These are phyloP conservation scores for Parasteatoda lunata DNA, from an alignment of 2,888 invertebrate species.

Conservation along the genomic window DNA sequence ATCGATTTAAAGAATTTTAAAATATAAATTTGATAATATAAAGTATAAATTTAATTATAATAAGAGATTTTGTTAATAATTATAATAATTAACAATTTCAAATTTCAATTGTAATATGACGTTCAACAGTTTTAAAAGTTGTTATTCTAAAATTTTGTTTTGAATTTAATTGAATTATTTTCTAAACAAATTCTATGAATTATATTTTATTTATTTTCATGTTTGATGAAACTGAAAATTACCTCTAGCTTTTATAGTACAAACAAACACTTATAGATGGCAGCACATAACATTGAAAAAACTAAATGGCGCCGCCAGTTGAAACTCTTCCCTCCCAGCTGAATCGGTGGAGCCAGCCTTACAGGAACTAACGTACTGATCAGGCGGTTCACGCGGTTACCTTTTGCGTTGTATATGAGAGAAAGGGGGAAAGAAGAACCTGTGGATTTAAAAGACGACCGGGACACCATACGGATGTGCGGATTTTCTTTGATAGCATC, in stretches of 20 bases:
- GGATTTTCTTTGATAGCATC: not conserved
- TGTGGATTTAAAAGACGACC: slow-evolving; percentile 60
- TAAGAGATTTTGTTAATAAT: too few species aligned
- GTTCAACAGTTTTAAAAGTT: too few species aligned
- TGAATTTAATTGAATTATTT: too few species aligned
- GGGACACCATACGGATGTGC: slow-evolving; percentile 54
- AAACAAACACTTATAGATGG: slow-evolving; percentile 34
- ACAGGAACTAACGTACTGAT: slow-evolving; percentile 59
- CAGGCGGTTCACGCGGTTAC: slow-evolving; percentile 38
- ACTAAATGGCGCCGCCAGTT: slow-evolving; percentile 44
- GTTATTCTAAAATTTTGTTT: too few species aligned
- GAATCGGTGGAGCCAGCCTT: slow-evolving; percentile 43
- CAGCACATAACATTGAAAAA: slow-evolving; percentile 37
- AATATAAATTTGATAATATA: too few species aligned
- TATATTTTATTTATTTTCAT: not conserved
- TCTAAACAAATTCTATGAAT: not conserved
- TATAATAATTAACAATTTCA: too few species aligned
- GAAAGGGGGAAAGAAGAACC: slow-evolving; percentile 39
- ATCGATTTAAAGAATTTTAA: too few species aligned
- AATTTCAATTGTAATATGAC: too few species aligned
- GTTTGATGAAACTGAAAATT: too few species aligned
- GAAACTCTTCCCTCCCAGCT: slow-evolving; percentile 26
- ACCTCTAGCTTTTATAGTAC: too few species aligned
- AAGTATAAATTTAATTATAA: too few species aligned
- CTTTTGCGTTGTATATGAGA: slow-evolving; percentile 20